phyloP scores from a whole-genome alignment of 1,140 invertebrate species.

The Leptinotarsa defecta region DNA sequence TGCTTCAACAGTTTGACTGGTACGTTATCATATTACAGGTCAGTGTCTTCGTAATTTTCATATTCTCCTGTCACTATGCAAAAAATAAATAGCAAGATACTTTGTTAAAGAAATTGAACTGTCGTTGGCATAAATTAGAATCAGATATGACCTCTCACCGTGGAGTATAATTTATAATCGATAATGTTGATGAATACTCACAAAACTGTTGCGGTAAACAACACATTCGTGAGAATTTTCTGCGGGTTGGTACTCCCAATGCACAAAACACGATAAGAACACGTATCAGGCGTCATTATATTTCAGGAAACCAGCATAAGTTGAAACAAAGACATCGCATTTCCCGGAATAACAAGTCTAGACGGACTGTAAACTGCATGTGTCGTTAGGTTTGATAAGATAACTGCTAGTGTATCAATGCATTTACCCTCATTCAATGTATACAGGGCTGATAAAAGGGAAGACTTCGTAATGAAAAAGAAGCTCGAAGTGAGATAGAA shows the following conservation, averaged over 20 bases:
- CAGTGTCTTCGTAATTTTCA: too few species aligned
- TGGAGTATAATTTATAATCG: too few species aligned
- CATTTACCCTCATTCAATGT: not conserved
- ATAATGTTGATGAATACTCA: too few species aligned
- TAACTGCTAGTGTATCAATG: not conserved
- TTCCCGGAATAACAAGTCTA: constrained; percentile 21
- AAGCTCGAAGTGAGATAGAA: too few species aligned
- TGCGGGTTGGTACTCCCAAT: not conserved
- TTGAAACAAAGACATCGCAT: constrained; percentile 13
- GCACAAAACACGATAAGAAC: not conserved
- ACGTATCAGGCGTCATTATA: not conserved
- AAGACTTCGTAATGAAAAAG: too few species aligned
- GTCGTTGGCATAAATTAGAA: too few species aligned
- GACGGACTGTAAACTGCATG: constrained; percentile 12
- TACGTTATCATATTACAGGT: too few species aligned
- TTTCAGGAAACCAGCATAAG: constrained; percentile 6
- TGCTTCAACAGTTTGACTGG: too few species aligned
- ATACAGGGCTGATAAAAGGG: not conserved
- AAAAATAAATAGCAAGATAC: too few species aligned
- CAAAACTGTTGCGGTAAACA: not conserved
- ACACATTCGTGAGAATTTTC: not conserved
- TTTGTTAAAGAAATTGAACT: too few species aligned
- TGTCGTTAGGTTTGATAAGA: constrained; percentile 16
- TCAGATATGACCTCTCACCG: too few species aligned
- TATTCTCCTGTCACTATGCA: too few species aligned